phyloP scores from a whole-genome alignment of 92 coral and sea anemone species.

The Palythoa caribaeorum region DNA sequence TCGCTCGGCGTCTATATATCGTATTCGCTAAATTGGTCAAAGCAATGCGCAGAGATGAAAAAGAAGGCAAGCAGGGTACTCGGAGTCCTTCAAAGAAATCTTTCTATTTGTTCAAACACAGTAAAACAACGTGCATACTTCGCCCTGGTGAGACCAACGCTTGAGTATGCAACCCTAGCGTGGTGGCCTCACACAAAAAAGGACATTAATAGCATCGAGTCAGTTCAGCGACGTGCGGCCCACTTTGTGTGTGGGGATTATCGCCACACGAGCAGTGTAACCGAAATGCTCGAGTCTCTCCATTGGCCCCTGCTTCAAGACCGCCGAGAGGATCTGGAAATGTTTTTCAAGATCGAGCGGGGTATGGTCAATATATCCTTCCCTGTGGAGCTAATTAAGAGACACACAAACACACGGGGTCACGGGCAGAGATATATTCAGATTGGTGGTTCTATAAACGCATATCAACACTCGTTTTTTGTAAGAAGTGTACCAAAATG shows the following conservation, averaged over 20 bases:
- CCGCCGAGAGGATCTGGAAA: slow-evolving; percentile 22
- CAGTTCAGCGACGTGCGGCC: no score
- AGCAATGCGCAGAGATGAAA: slow-evolving; percentile 37
- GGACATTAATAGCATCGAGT: no score
- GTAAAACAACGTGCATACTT: no score
- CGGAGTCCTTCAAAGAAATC: slow-evolving; percentile 24
- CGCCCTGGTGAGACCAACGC: no score
- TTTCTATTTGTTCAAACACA: no score
- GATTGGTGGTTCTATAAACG: background rate
- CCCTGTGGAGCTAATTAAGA: slow-evolving; percentile 30
- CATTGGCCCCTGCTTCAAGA: slow-evolving; percentile 9
- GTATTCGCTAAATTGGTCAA: slow-evolving; percentile 50
- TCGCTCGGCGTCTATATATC: slow-evolving; percentile 59
- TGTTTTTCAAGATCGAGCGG: slow-evolving; percentile 18
- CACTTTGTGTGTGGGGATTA: no score
- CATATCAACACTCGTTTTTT: slow-evolving; percentile 35
- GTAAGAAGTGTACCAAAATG: slow-evolving; percentile 1
- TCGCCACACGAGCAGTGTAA: background rate
- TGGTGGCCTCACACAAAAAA: no score
- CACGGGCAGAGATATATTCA: background rate
- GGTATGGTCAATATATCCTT: slow-evolving; percentile 38
- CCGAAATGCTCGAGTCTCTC: slow-evolving; percentile 4
- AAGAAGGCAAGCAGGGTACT: slow-evolving; percentile 58
- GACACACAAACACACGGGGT: no score
- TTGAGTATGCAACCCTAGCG: no score